phyloP scores from a whole-genome alignment of 2,113 vertebrate species.

The Diphyllodes magnificus region DNA sequence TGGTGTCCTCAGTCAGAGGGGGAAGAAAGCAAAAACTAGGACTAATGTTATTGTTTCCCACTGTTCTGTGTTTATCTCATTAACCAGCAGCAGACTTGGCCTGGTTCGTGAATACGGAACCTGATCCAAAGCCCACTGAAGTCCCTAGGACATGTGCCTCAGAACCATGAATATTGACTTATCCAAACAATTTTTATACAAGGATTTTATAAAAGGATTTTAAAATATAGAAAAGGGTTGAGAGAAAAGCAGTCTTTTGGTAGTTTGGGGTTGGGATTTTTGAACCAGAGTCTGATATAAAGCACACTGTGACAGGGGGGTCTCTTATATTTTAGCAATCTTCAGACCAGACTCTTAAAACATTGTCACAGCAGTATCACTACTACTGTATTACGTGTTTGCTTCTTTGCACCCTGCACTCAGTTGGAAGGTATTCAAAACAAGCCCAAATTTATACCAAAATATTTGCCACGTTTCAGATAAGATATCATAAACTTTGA shows the following conservation, averaged over 20 bases:
- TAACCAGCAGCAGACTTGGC: background rate
- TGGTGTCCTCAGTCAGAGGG: background rate
- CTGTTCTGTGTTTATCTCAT: background rate
- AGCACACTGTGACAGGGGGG: rapidly evolving
- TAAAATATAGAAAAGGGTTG: background rate
- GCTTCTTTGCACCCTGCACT: background rate
- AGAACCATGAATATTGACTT: background rate
- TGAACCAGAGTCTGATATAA: background rate
- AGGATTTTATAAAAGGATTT: background rate
- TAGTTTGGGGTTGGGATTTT: background rate
- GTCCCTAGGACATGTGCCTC: background rate
- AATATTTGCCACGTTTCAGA: slow-evolving; percentile 29
- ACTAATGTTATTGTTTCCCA: background rate
- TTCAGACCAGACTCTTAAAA: background rate
- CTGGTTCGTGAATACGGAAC: background rate
- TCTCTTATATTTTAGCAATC: background rate
- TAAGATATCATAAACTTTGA: background rate
- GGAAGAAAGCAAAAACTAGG: background rate
- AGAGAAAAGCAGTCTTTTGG: background rate
- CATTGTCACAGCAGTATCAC: background rate
- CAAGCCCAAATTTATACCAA: slow-evolving; percentile 23
- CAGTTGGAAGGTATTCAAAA: background rate
- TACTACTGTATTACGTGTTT: background rate
- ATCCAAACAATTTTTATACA: background rate
- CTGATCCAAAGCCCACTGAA: background rate